A percentile compares a stretch with the other conserved stretches of the same genome.
These are phyloP conservation scores for Drosophila mettleri DNA, from an alignment of 2,888 invertebrate genomes.

Conservation along the genomic window DNA sequence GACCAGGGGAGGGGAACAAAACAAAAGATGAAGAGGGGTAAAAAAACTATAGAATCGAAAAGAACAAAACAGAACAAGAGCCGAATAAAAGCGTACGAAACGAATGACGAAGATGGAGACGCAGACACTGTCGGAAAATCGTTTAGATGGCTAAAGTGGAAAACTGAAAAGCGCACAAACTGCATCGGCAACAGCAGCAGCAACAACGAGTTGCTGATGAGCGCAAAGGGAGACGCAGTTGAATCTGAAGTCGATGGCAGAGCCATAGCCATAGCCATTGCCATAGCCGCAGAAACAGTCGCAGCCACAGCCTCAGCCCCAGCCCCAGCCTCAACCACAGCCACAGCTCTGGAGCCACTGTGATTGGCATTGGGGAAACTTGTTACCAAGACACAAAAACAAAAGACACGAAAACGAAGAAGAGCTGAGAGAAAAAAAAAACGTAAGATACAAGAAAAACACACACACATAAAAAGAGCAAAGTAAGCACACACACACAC, in stretches of 20 bases:
- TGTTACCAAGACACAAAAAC: conserved; percentile 53
- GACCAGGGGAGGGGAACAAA: background rate
- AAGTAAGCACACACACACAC: conserved; percentile 9
- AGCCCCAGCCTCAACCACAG: conserved; percentile 38
- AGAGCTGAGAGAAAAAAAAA: conserved; percentile 8
- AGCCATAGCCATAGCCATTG: conserved; percentile 24
- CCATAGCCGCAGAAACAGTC: conserved; percentile 26
- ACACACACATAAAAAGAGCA: background rate
- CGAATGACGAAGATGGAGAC: conserved; percentile 31
- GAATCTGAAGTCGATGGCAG: conserved; percentile 28
- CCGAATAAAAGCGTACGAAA: conserved; percentile 19
- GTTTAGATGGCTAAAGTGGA: conserved; percentile 58
- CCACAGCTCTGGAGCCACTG: conserved; percentile 50
- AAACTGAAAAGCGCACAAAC: conserved; percentile 57
- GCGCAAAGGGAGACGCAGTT: conserved; percentile 45
- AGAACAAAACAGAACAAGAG: conserved; percentile 20
- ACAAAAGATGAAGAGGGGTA: background rate
- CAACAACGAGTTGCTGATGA: conserved; percentile 43
- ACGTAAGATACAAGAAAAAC: conserved; percentile 11
- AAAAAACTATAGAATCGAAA: conserved; percentile 5
- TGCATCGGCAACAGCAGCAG: conserved; percentile 19
- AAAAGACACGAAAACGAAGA: conserved; percentile 6
- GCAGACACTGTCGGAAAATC: conserved; percentile 46
- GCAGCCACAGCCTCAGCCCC: conserved; percentile 36
- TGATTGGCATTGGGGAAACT: conserved; percentile 61